Conservation (phyloP, 2,888 invertebrate genomes). For the Brachylomia viminalis region DNA sequence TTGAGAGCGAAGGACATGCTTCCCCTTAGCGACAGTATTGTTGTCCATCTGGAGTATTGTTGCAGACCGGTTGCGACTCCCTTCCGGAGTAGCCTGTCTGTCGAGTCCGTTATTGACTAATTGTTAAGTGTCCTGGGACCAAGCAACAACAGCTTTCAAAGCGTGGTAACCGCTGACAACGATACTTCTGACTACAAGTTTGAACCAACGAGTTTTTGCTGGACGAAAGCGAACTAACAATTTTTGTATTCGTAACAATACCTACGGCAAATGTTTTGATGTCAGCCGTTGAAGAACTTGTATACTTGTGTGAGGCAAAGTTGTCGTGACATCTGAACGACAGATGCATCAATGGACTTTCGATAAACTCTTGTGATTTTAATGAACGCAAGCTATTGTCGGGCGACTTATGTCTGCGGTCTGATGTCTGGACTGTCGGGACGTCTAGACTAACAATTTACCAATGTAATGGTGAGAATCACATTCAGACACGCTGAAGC, state of each 20-base stretch:
- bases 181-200: constrained; percentile 25
- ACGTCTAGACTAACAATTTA: constrained; percentile 64
- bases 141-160: constrained; percentile 42
- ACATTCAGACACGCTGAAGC: constrained; percentile 25
- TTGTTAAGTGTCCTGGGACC: constrained; percentile 72
- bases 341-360: constrained; percentile 40
- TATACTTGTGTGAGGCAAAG: constrained; percentile 20
- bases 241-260: constrained; percentile 41
- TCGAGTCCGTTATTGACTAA: constrained; percentile 69
- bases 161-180: constrained; percentile 41
- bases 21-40: constrained; percentile 80
- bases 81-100: constrained; percentile 78
- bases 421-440: constrained; percentile 48
- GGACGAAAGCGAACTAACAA: constrained; percentile 34
- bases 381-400: constrained; percentile 50
- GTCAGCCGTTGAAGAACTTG: constrained; percentile 22
- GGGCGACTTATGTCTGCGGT: constrained; percentile 44
- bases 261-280: constrained; percentile 34
- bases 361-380: constrained; percentile 51
- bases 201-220: constrained; percentile 40
- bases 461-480: constrained; percentile 39
- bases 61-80: constrained; percentile 77
- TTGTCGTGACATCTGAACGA: constrained; percentile 29
- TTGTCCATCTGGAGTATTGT: constrained; percentile 81
- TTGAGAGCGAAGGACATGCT: constrained; percentile 73